Conservation (phyloP, 2,888 invertebrate genomes). For the Tuta absoluta region DNA sequence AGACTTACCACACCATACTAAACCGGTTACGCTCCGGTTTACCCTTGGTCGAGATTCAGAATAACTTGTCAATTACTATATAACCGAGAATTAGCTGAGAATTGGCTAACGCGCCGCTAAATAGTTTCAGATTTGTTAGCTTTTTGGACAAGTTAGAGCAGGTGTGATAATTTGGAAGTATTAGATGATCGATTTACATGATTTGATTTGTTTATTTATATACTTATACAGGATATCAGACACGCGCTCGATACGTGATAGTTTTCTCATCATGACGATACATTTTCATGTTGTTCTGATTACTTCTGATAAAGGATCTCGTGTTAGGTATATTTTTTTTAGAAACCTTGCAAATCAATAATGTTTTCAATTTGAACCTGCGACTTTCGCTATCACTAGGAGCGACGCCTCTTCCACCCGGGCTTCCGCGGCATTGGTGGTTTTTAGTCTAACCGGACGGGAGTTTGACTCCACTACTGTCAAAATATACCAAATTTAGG, state of each 20-base stretch:
- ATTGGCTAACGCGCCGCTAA: no score
- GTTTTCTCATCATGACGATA: no score
- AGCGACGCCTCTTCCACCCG: no score
- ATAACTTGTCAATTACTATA: neutral
- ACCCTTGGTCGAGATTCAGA: slow-evolving; percentile 5
- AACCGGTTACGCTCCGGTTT: neutral
- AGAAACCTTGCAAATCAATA: no score
- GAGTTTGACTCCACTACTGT: neutral
- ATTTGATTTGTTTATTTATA: neutral
- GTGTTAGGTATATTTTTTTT: no score
- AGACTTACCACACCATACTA: neutral
- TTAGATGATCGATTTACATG: neutral
- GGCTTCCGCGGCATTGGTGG: no score
- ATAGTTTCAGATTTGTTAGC: neutral
- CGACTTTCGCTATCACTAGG: no score
- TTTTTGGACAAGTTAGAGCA: neutral
- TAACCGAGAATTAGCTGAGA: neutral
- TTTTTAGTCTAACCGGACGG: no score
- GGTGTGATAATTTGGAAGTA: neutral
- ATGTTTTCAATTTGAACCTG: no score
- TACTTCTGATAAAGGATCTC: no score
- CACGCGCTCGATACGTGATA: neutral
- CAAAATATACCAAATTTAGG: no score
- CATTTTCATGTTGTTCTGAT: no score
- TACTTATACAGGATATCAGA: neutral